Evolutionary conservation across 2,113 vertebrate species (phyloP), one percentile per base, ranked within the genome.

Genomic region (Channa argus): DNA sequence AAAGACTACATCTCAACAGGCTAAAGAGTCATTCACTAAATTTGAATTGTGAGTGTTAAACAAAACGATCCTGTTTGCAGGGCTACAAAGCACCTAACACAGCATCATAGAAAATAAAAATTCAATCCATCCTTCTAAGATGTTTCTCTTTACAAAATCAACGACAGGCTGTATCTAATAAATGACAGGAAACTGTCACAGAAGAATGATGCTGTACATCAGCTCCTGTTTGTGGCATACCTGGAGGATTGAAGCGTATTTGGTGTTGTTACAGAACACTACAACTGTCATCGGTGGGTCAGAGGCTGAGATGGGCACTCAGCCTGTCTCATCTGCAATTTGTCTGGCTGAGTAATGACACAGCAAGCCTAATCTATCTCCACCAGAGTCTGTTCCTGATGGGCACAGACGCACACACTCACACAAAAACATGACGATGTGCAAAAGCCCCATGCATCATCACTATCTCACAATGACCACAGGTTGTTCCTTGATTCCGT

Each of bases 321-420:
- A 67, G 78, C 47, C 58, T 71, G 72, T 69, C 67, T 62, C 63
- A 36, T 15, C 4, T 4, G 64, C 67, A 61, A n/a, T 85, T 74
- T 78, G 80, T 82, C 86, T 60, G 8, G 43, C 68, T 86, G 87
- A 92, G 82, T 87, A 91, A 86, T 86, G 82, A 82, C 60, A 62
- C 76, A 15, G 46, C 58, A 70, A 59, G 15, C 9, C 67, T 84
- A 78, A 86, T 91, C 86, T 80, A 68, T 86, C 76, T 87, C 61
- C 78, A 61, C 73, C 66, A 68, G 58, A 79, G 55, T 54, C 73
- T 62, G 69, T 13, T n/a, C 44, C 55, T 12, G 74, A 82, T 64
- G 41, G 63, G 24, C 34, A 49, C 71, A 62, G n/a, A 83, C 69
- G 41, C 41, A 69, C 65, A 68, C 68, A 49, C 61, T 59, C 50